Conservation (phyloP, 1,140 invertebrate species). For the Trinorchestia longiramus region DNA sequence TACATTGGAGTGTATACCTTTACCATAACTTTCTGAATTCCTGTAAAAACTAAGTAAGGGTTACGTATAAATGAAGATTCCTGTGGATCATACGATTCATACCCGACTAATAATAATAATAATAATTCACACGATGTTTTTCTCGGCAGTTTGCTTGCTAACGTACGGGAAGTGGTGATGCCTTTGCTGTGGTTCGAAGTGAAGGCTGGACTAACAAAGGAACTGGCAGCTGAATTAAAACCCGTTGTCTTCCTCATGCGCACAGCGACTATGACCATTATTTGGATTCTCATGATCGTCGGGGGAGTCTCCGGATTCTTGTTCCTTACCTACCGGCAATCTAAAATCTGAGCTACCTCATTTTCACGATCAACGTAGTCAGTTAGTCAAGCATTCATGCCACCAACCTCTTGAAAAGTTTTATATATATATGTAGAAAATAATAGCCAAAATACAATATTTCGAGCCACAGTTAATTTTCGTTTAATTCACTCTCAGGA, state of each 20-base stretch:
- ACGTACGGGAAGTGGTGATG: conserved; percentile 72
- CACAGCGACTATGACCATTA: conserved; percentile 37
- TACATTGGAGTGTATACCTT: too few species aligned
- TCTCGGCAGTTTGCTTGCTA: conserved; percentile 68
- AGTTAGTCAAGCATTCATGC: too few species aligned
- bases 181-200: conserved; percentile 75
- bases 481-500: too few species aligned
- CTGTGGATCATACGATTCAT: background rate
- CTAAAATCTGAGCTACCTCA: too few species aligned
- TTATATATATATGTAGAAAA: too few species aligned
- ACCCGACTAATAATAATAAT: too few species aligned
- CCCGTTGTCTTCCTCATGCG: conserved; percentile 46
- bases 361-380: too few species aligned
- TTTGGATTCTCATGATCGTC: conserved; percentile 36
- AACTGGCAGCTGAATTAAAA: conserved; percentile 56
- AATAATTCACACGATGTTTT: background rate
- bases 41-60: background rate
- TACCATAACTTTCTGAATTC: background rate
- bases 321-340: background rate
- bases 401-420: too few species aligned
- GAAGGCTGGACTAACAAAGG: conserved; percentile 55
- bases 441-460: too few species aligned
- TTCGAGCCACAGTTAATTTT: too few species aligned
- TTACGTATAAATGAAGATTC: background rate
- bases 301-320: conserved; percentile 1